Evolutionary conservation across 2,797 vertebrate species (phyloP).

Genomic region (Salmo trutta): DNA sequence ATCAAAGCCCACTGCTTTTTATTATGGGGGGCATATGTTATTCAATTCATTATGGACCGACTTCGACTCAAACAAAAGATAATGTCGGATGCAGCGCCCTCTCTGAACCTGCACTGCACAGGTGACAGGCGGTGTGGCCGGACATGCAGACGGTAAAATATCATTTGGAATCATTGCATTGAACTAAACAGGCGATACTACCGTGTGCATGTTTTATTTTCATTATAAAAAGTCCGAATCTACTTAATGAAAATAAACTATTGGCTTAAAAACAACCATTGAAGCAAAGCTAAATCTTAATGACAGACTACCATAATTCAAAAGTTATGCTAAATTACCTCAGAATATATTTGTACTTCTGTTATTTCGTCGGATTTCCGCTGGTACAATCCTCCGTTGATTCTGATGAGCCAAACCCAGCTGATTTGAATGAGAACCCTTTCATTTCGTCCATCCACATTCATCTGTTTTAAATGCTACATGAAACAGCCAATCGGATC

Average conservation of each 20-base stretch:
- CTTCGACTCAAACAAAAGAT: not conserved
- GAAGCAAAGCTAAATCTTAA: not conserved
- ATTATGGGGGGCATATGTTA: not conserved
- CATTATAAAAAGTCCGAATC: not conserved
- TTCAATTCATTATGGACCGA: not conserved
- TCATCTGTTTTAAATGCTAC: constrained; percentile 20
- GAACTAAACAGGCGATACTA: not conserved
- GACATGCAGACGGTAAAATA: not conserved
- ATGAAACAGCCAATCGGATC: constrained; percentile 27
- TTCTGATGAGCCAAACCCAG: not conserved
- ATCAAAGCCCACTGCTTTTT: too few species aligned
- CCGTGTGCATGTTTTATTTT: too few species aligned
- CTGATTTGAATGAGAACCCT: not conserved
- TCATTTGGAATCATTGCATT: not conserved
- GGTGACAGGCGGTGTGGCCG: too few species aligned
- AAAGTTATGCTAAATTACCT: not conserved
- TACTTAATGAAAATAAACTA: not conserved
- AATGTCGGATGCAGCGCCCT: not conserved
- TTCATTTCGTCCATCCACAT: not conserved
- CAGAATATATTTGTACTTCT: not conserved
- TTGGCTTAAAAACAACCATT: not conserved
- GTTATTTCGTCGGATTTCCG: not conserved
- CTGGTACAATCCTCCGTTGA: not conserved
- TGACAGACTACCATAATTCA: not conserved
- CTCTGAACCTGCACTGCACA: not conserved